These are phyloP conservation scores for Trachelipus rathkii DNA, from an alignment of 1,140 invertebrate species.

Conservation along the genomic window DNA sequence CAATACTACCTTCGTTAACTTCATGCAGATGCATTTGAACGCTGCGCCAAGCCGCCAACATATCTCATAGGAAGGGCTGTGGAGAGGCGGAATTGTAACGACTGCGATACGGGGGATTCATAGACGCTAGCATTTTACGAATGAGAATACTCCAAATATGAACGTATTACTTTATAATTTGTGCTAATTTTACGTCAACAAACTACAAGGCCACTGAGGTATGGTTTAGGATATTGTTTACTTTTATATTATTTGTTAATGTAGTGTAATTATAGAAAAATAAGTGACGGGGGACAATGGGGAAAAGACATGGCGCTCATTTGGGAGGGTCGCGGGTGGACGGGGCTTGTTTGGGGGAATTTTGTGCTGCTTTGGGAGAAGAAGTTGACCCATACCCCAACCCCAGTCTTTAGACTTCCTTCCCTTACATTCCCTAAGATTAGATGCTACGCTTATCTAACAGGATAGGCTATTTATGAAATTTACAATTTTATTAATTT, in stretches of 20 bases:
- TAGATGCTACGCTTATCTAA: neutral
- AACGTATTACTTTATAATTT: neutral
- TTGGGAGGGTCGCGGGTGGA: conserved; percentile 6
- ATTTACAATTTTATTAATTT: too few species aligned
- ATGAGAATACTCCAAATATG: neutral
- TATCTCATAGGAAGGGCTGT: conserved; percentile 3
- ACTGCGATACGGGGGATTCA: neutral
- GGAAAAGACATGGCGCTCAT: conserved; percentile 1
- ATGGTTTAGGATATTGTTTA: neutral
- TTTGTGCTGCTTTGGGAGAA: conserved; percentile 9
- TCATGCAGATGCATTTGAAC: neutral
- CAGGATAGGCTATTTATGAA: too few species aligned
- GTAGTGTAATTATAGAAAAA: neutral
- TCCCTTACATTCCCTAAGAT: conserved; percentile 12
- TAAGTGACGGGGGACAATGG: conserved; percentile 1
- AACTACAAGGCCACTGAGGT: neutral
- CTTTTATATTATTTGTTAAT: neutral
- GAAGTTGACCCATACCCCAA: conserved; percentile 11
- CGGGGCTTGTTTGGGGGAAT: neutral
- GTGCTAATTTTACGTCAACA: neutral
- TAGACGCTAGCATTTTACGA: neutral
- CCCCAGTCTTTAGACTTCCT: conserved; percentile 8
- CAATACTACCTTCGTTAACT: neutral
- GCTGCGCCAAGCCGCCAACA: neutral
- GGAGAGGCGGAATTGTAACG: neutral